Evolutionary conservation across 2,888 invertebrate species (phyloP), one percentile per base, ranked within the genome.

Genomic region (Lycaena phlaeas): DNA sequence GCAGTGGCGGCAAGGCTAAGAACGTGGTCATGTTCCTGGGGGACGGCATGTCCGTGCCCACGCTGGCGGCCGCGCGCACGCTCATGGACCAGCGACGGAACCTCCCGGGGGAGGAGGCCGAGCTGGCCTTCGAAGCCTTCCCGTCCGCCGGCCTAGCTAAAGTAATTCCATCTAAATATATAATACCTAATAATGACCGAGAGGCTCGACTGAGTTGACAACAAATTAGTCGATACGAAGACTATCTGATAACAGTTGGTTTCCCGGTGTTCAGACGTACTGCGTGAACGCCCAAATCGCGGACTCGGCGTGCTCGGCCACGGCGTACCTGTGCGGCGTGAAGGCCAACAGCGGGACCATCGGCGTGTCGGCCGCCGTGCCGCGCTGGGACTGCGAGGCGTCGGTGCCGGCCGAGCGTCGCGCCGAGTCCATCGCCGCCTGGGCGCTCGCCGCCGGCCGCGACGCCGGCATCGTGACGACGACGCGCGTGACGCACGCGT

Each of bases 401-500:
- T 86, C 87, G 50, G 63, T 70, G n/a, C 62, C 87, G 30, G 50
- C 65, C 2, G 57, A 68, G 10, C 87, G 86, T 42, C 88, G 86
- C 5, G 85, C 90, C 0, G 60, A 79, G n/a, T 91, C 91, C 1
- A 87, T 92, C 40, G 87, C 90, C 0, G 78, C 84, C 28, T 89
- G 89, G 87, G 90, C 91, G 4, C 86, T 90, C 51, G 63, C 54
- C 1, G 72, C 69, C 37, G 75, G 75, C 3, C 59, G 67, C 2
- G 74, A 73, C 38, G 67, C 57, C 6, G 72, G 72, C 4, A 60
- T 90, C 2, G 92, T 93, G 4, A 94, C 93, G 0, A 92, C 90
- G 0, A 90, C 92, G 0, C 84, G 92, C 38, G 79, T 94, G 0
- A 93, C 93, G 0, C 92, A 93, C 64, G 93, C 93, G 0, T 91